Base-by-base conservation (phyloP, 2,888 invertebrate genomes). In the Galeopsomyia nigrocyanea region DNA sequence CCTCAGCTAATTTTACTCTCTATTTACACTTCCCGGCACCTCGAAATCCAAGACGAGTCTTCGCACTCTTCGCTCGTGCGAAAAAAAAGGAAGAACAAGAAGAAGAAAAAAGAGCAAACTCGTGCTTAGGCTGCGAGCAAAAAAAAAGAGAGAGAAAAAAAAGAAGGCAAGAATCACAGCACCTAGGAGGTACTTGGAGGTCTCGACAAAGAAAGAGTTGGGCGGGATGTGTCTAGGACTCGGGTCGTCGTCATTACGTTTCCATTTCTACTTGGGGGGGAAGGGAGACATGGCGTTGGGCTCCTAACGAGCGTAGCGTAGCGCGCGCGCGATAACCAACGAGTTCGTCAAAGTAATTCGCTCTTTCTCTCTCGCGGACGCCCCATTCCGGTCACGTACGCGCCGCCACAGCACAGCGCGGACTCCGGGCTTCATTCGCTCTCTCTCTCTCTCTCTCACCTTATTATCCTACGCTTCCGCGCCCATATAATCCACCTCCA, bases 321-420 rank as follows among this genome's bases (percentile, higher is more conserved):
- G 62, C 53, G 64, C 19, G 55, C 21, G 58, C 19, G 68, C 71
- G 74, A 76, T 75, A 73, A 76, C 76, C 74, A 65, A 75, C 73
- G 76, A 83, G 80, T 82, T 82, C 82, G 82, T 83, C 82, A 82
- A 82, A 83, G 83, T 82, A 83, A 83, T 82, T 83, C 81, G 78
- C 78, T 78, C 76, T 39, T 13, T 39, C 39, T 39, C 39, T 39
- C 39, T 39, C 77, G 73, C 69, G 70, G 58, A 62, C 72, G 71
- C 69, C 61, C 66, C 71, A 80, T 80, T 80, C 80, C 68, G 69
- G 77, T 81, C 81, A 80, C 80, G 80, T 81, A 79, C 75, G 66
- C 63, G 61, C 76, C 72, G 47, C 26, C n/a, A 22, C n/a, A 2
- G 31, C 26, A 9, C 19, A 57, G 47, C 65, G 56, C 71, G 77